Evolutionary conservation across 92 coral and sea anemone species (phyloP), one percentile per base, ranked within the genome.

Genomic region (Actinernus sp.): DNA sequence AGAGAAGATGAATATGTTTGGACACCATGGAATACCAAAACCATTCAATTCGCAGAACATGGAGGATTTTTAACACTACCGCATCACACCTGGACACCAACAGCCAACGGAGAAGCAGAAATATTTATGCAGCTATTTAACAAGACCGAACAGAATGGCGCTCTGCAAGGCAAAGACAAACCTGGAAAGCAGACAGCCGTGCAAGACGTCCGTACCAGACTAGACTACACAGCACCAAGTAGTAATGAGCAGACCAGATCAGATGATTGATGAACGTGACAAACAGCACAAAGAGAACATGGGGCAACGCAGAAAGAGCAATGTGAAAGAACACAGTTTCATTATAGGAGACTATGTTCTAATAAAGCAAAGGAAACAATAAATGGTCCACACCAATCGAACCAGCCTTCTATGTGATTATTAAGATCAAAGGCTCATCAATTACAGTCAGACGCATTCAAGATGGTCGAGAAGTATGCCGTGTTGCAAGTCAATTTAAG

Each of bases 61-160:
- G 82, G 63, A 74, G 74, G 82, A 39, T 74, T 63, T 29, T n/a
- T n/a, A n/a, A n/a, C n/a, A n/a, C n/a, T n/a, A n/a, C 41, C 22
- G 19, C 73, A 74, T 29, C 76, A 65, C 41, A 40, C 32, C 18
- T 44, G 63, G 12, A 74, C 74, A 74, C 82, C 74, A 1, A 63
- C 74, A 61, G 82, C 65, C 23, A 74, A 74, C 22, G 74, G 74
- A 29, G 74, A 74, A 53, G 75, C 56, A 17, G 66, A 76, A 39
- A 55, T 58, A 27, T 63, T 63, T 41, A 74, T 63, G 74, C 64
- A 63, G 28, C 37, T 54, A 2, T 57, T 65, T 5, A 77, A 77
- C 67, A 75, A 75, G 55, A 64, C 74, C 24, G 74, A 64, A 33
- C 82, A 74, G 0, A 74, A 63, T 6, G 56, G 62, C 51, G 69